These are phyloP conservation scores for Idaea biselata DNA, from an alignment of 2,888 invertebrate species.

Conservation along the genomic window DNA sequence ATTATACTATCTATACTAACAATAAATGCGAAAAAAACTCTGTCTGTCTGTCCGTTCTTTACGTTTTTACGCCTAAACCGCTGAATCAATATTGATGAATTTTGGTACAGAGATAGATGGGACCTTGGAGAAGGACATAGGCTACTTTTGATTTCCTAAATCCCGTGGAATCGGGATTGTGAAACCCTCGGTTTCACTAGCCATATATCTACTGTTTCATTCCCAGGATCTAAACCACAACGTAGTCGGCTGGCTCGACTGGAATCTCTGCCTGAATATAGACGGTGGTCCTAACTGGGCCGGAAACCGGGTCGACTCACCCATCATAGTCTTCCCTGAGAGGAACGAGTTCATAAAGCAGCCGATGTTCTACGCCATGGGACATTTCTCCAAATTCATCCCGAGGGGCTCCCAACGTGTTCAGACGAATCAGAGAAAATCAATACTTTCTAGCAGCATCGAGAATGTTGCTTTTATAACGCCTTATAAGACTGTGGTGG, in stretches of 20 bases:
- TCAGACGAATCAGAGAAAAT: constrained; percentile 25
- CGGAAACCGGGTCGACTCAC: constrained; percentile 88
- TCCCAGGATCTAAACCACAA: constrained; percentile 86
- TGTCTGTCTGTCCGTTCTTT: too few species aligned
- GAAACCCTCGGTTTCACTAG: background rate
- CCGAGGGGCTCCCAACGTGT: constrained; percentile 78
- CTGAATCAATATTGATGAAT: too few species aligned
- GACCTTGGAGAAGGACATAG: too few species aligned
- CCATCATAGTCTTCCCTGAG: constrained; percentile 78
- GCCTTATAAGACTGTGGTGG: constrained; percentile 51
- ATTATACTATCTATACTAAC: too few species aligned
- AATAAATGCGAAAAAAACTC: too few species aligned
- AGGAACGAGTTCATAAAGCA: constrained; percentile 91
- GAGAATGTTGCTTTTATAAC: constrained; percentile 51
- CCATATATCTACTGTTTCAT: too few species aligned
- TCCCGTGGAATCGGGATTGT: too few species aligned
- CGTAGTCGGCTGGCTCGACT: constrained; percentile 93
- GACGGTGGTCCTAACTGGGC: constrained; percentile 91
- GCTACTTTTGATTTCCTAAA: too few species aligned
- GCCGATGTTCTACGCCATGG: constrained; percentile 92
- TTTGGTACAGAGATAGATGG: too few species aligned
- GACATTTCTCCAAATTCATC: constrained; percentile 89
- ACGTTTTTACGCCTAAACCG: too few species aligned
- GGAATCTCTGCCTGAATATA: constrained; percentile 90
- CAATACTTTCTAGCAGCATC: constrained; percentile 24